These are phyloP conservation scores for Apis dorsata DNA, from an alignment of 1,140 invertebrate species.

Conservation along the genomic window DNA sequence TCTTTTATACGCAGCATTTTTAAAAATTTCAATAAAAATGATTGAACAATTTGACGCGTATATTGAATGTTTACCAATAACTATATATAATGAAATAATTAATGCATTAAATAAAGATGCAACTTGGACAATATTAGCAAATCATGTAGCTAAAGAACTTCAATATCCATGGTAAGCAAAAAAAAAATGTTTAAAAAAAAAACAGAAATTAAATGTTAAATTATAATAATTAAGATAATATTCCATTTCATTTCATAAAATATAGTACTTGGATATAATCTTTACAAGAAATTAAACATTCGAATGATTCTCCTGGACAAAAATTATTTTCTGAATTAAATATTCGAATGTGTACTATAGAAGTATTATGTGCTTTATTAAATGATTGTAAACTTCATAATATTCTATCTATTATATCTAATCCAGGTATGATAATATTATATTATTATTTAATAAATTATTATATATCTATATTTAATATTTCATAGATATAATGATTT, in stretches of 20 bases:
- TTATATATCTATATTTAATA: background rate
- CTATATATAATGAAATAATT: constrained; percentile 62
- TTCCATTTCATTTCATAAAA: background rate
- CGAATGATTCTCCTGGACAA: constrained; percentile 57
- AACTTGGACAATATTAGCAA: constrained; percentile 64
- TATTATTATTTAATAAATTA: background rate
- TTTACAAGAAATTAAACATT: constrained; percentile 48
- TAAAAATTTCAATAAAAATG: constrained; percentile 50
- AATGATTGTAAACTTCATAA: constrained; percentile 64
- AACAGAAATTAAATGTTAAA: background rate
- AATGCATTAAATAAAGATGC: constrained; percentile 64
- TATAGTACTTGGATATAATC: constrained; percentile 58
- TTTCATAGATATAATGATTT: constrained; percentile 16
- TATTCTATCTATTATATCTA: constrained; percentile 64
- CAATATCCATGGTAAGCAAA: constrained; percentile 59
- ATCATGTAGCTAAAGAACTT: constrained; percentile 60
- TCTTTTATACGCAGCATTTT: background rate
- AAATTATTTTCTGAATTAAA: constrained; percentile 67
- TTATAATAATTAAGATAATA: background rate
- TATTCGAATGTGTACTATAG: constrained; percentile 69
- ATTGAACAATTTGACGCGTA: constrained; percentile 58
- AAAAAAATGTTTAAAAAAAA: background rate
- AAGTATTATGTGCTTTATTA: constrained; percentile 61
- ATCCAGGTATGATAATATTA: constrained; percentile 59
- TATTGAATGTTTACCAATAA: constrained; percentile 61